Conservation (phyloP, 53 echinoderm and acorn worm species). For the Patiria pectinifera region DNA sequence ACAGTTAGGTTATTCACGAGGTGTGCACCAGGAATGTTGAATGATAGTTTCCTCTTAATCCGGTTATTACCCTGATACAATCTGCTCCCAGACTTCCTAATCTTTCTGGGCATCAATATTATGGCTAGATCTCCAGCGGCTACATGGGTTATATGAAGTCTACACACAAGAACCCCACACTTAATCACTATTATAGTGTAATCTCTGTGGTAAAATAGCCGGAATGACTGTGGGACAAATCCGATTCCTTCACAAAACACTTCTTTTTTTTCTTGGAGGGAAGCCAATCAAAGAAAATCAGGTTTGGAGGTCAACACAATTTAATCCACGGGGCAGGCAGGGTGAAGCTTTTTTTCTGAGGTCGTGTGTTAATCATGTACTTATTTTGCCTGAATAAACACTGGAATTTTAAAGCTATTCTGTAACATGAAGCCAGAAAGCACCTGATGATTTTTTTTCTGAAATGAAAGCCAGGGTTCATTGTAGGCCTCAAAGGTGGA, state of each 20-base stretch:
- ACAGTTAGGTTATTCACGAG: not conserved
- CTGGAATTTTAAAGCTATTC: not conserved
- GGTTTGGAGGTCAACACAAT: not conserved
- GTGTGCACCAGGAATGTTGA: not conserved
- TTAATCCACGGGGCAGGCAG: not conserved
- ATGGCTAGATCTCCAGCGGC: not conserved
- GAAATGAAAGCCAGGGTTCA: no score
- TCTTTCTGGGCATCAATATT: not conserved
- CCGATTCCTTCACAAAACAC: not conserved
- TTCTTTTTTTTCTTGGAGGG: no score
- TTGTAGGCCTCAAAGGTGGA: no score
- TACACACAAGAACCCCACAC: not conserved
- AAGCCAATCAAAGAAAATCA: not conserved
- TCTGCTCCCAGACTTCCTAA: not conserved
- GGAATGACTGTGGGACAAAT: not conserved
- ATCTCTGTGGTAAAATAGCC: not conserved
- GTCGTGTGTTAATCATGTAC: not conserved
- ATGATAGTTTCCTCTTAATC: constrained; percentile 10
- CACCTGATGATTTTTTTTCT: no score
- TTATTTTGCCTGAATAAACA: not conserved
- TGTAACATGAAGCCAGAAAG: not conserved
- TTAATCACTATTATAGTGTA: not conserved
- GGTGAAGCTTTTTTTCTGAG: not conserved
- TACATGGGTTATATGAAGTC: not conserved
- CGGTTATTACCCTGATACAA: not conserved